A percentile compares a stretch with the other conserved stretches of the same genome.
These are phyloP conservation scores for Folsomia candida DNA, from an alignment of 2,888 invertebrate species.

Conservation along the genomic window DNA sequence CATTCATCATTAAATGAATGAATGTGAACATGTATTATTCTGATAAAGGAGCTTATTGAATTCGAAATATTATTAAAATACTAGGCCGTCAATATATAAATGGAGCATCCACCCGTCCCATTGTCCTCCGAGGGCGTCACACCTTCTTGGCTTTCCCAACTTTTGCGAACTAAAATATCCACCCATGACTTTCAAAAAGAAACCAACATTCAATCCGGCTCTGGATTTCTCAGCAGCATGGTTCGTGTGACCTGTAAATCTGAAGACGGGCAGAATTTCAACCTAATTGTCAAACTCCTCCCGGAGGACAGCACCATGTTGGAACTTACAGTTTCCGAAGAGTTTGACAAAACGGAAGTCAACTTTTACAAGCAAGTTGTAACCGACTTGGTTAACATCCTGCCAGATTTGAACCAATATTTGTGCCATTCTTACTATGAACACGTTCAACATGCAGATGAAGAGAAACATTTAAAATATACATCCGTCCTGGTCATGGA, in stretches of 20 bases:
- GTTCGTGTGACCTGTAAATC: constrained; percentile 32
- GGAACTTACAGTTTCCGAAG: constrained; percentile 16
- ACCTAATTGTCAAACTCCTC: constrained; percentile 40
- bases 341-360: constrained; percentile 42
- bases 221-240: constrained; percentile 43
- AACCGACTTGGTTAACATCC: constrained; percentile 22
- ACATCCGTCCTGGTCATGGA: constrained; percentile 38
- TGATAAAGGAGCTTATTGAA: too few relatives aligned
- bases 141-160: constrained; percentile 32
- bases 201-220: constrained; percentile 39
- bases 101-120: constrained; percentile 7
- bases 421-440: constrained; percentile 32
- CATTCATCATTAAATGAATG: too few relatives aligned
- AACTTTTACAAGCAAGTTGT: constrained; percentile 27
- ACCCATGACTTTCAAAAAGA: constrained; percentile 18
- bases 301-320: constrained; percentile 22
- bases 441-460: constrained; percentile 7
- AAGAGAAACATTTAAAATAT: constrained; percentile 10
- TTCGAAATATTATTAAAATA: too few relatives aligned
- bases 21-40: too few relatives aligned
- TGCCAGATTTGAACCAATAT: constrained; percentile 21
- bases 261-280: constrained; percentile 8
- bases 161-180: constrained; percentile 20
- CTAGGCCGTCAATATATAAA: too few relatives aligned
- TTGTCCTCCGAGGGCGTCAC: constrained; percentile 30